These are phyloP conservation scores for Clivina fossor DNA, from an alignment of 2,888 invertebrate genomes.

Conservation along the genomic window DNA sequence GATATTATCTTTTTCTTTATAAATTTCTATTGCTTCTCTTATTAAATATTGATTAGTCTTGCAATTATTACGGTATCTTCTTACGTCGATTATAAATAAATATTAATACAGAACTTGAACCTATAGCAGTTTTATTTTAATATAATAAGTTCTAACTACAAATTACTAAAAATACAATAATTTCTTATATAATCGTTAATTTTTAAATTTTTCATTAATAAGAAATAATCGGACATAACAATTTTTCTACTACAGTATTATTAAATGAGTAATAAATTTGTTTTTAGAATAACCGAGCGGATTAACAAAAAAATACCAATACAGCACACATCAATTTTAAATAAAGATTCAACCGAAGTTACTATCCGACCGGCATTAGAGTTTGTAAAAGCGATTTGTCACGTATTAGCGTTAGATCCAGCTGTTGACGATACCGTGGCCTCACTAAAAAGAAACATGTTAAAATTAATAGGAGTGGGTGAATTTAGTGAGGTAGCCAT, in stretches of 20 bases:
- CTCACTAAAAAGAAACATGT: conserved; percentile 72
- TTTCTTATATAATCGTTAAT: too few species aligned
- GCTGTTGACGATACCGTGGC: conserved; percentile 66
- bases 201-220: too few species aligned
- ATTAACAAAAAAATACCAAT: conserved; percentile 62
- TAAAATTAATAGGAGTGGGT: conserved; percentile 75
- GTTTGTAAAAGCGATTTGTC: conserved; percentile 85
- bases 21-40: too few species aligned
- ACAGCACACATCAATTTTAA: conserved; percentile 43
- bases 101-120: too few species aligned
- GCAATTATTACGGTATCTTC: too few species aligned
- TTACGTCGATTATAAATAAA: too few species aligned
- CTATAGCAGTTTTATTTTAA: too few species aligned
- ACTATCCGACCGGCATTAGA: conserved; percentile 75
- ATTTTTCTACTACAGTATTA: background rate
- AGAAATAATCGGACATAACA: background rate
- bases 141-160: background rate
- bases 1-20: too few species aligned
- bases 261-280: conserved; percentile 10
- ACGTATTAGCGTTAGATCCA: conserved; percentile 68
- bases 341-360: conserved; percentile 40
- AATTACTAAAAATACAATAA: background rate
- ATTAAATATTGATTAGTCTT: too few species aligned
- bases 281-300: conserved; percentile 59
- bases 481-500: conserved; percentile 82